These are phyloP conservation scores for Chironomus tepperi DNA, from an alignment of 1,140 invertebrate species.

Conservation along the genomic window DNA sequence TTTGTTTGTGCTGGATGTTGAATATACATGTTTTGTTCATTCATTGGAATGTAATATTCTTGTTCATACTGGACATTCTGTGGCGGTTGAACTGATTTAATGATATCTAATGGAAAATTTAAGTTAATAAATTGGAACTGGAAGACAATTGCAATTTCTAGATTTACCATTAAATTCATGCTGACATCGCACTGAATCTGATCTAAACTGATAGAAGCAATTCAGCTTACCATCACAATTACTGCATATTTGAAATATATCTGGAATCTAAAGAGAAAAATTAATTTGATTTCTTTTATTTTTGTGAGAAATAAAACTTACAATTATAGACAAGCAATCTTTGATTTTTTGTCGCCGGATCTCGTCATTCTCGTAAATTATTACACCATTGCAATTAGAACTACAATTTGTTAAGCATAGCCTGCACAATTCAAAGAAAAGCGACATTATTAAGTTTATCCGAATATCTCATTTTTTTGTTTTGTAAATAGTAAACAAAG, in stretches of 20 bases:
- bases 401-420: neutral
- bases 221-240: neutral
- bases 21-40: neutral
- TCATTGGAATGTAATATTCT: neutral
- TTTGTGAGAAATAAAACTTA: too few species aligned
- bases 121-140: too few species aligned
- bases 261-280: neutral
- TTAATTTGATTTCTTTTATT: too few species aligned
- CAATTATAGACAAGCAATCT: neutral
- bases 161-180: conserved; percentile 7
- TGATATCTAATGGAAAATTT: neutral
- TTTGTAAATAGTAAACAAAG: too few species aligned
- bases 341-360: neutral
- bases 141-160: too few species aligned
- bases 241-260: neutral
- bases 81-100: neutral
- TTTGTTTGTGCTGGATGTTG: neutral
- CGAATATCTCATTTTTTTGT: too few species aligned
- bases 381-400: neutral
- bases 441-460: too few species aligned
- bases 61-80: neutral
- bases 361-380: neutral
- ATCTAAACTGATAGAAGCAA: conserved; percentile 2
- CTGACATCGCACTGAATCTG: neutral
- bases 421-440: neutral